Percentiles rank a stretch among this genome's conserved stretches.
Conservation (phyloP, 2,888 invertebrate genomes). For the Dasysyrphus tricinctus region DNA sequence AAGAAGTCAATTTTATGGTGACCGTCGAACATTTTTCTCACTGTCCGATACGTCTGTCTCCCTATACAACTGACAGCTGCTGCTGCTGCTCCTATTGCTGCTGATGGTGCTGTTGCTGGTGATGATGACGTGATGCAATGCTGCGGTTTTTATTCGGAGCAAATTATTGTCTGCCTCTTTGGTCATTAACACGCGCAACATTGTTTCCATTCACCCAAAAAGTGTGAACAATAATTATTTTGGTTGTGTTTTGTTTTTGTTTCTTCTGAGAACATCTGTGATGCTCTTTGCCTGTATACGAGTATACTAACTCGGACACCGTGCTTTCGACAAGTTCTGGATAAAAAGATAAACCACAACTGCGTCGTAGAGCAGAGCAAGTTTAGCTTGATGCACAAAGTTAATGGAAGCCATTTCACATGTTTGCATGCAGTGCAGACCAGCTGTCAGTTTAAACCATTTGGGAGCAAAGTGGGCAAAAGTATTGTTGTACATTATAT, state of each 20-base stretch:
- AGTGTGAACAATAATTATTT: conserved; percentile 44
- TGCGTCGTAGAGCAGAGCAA: conserved; percentile 1
- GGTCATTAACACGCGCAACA: conserved; percentile 61
- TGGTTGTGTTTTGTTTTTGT: conserved; percentile 30
- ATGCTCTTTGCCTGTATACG: not conserved
- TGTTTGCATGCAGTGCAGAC: not conserved
- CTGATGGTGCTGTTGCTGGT: conserved; percentile 12
- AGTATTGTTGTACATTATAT: conserved; percentile 5
- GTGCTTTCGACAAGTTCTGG: conserved; percentile 32
- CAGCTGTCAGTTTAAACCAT: conserved; percentile 43
- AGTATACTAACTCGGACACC: not conserved
- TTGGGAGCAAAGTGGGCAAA: conserved; percentile 55
- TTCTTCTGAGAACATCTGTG: conserved; percentile 21
- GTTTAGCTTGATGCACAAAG: conserved; percentile 42
- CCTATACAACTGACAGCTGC: not conserved
- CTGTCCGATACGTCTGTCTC: conserved; percentile 11
- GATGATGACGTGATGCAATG: conserved; percentile 67
- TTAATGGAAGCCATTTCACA: conserved; percentile 49
- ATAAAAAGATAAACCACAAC: conserved; percentile 55
- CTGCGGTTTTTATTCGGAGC: conserved; percentile 67
- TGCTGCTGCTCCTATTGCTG: conserved; percentile 1
- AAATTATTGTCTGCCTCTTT: conserved; percentile 64
- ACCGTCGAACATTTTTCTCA: conserved; percentile 52
- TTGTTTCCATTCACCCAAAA: conserved; percentile 56
- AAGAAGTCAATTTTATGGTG: conserved; percentile 49